A percentile compares a stretch with the other conserved stretches of the same genome.
Conservation (phyloP, 2,797 vertebrate genomes). For the Sebastes matsubarae region DNA sequence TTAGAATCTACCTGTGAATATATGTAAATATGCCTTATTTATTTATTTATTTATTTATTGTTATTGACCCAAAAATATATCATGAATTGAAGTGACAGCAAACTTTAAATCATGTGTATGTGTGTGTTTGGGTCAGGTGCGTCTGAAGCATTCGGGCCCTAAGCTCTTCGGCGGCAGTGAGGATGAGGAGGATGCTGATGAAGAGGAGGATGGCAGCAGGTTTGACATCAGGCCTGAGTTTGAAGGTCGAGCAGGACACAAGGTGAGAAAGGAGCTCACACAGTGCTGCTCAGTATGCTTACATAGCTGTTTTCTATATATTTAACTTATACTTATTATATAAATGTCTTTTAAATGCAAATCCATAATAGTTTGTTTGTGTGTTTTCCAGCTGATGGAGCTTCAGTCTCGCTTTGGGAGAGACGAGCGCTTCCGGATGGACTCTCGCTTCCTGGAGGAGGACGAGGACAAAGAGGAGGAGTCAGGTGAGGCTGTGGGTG, state of each 20-base stretch:
- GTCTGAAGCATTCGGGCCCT: slow-evolving; percentile 5
- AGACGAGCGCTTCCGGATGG: slow-evolving; percentile 93
- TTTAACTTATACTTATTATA: too few relatives aligned
- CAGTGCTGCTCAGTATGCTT: neutral
- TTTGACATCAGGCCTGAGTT: slow-evolving; percentile 94
- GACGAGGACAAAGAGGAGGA: slow-evolving; percentile 70
- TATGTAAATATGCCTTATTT: neutral
- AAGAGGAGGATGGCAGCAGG: slow-evolving; percentile 74
- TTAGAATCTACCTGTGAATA: neutral
- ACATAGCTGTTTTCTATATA: neutral
- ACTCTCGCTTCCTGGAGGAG: slow-evolving; percentile 91
- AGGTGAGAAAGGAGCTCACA: slow-evolving; percentile 77
- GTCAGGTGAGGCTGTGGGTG: slow-evolving; percentile 36
- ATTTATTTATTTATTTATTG: neutral
- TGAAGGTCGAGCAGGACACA: slow-evolving; percentile 92
- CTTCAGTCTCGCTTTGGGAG: slow-evolving; percentile 91
- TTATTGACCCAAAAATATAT: neutral
- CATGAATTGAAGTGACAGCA: neutral
- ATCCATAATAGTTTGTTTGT: neutral
- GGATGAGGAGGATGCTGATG: slow-evolving; percentile 81
- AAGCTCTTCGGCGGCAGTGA: slow-evolving; percentile 89
- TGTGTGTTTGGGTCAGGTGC: neutral
- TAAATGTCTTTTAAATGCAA: neutral
- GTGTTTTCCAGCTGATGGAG: slow-evolving; percentile 86
- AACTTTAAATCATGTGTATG: neutral